Percentiles rank a stretch among this genome's conserved stretches.
Evolutionary conservation across 2,113 vertebrate genomes (phyloP).

Genomic region (Mionectes macconnelli): DNA sequence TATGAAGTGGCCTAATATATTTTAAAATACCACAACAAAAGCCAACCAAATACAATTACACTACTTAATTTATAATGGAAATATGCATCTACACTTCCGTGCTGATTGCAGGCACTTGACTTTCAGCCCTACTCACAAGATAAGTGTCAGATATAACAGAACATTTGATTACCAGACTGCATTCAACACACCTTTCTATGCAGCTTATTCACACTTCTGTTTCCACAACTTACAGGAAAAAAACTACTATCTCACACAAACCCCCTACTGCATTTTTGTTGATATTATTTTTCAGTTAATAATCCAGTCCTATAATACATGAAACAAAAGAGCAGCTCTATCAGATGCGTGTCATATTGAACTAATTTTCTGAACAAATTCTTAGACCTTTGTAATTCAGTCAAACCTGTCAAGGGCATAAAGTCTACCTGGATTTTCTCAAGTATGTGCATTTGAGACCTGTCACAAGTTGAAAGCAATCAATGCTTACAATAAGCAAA

Average conservation of each 20-base stretch:
- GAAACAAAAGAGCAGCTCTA: background rate
- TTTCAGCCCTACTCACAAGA: background rate
- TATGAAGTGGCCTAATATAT: background rate
- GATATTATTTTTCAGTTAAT: background rate
- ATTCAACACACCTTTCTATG: background rate
- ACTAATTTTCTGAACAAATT: constrained; percentile 25
- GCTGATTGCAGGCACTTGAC: constrained; percentile 47
- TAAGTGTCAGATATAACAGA: background rate
- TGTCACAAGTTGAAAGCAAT: background rate
- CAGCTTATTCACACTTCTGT: background rate
- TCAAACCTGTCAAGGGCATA: background rate
- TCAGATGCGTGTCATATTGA: background rate
- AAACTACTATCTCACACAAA: background rate
- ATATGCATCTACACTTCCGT: constrained; percentile 7
- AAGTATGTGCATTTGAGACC: background rate
- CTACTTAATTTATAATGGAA: constrained; percentile 28
- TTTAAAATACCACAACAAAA: background rate
- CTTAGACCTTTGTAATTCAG: background rate
- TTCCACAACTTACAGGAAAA: background rate
- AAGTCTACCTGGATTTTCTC: background rate
- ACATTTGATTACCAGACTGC: background rate
- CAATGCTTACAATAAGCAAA: background rate
- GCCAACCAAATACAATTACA: constrained; percentile 18
- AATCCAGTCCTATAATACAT: background rate
- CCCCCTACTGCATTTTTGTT: background rate